Evolutionary conservation across 92 coral and sea anemone genomes (phyloP).

Genomic region (Pocillopora grandis): DNA sequence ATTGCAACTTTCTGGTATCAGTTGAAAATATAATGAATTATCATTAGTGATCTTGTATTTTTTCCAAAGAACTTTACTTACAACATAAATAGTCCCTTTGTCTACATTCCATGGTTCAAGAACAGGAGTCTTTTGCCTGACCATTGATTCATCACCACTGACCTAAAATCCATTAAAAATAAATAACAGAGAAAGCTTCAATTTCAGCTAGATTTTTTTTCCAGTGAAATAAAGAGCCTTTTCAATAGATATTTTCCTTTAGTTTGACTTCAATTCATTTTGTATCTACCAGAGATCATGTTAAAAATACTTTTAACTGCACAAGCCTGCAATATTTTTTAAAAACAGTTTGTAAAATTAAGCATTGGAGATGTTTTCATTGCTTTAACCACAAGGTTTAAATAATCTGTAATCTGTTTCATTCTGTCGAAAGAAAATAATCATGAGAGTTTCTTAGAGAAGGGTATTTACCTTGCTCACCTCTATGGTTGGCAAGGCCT

Average conservation of each 20-base stretch:
- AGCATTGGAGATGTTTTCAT: constrained; percentile 81
- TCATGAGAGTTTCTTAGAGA: too few species aligned
- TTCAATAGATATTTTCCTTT: too few species aligned
- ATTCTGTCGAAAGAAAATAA: constrained; percentile 62
- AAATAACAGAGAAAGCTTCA: neutral
- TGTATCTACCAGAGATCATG: too few species aligned
- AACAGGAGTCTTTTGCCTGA: constrained; percentile 74
- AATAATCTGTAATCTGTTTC: constrained; percentile 84
- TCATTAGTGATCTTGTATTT: neutral
- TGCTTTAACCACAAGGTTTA: constrained; percentile 78
- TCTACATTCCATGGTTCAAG: constrained; percentile 94
- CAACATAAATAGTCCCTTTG: constrained; percentile 89
- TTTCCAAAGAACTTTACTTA: constrained; percentile 33
- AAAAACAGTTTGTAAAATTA: neutral
- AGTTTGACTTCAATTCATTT: too few species aligned
- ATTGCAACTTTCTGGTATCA: too few species aligned
- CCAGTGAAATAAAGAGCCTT: too few species aligned
- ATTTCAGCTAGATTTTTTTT: too few species aligned
- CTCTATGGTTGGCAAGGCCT: too few species aligned
- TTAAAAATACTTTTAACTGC: too few species aligned
- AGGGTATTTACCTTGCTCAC: too few species aligned
- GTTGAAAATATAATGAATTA: too few species aligned
- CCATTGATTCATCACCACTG: constrained; percentile 78
- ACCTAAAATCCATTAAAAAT: constrained; percentile 50
- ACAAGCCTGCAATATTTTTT: neutral